phyloP scores from a whole-genome alignment of 2,888 invertebrate species.

The Eristalinus aeneus region DNA sequence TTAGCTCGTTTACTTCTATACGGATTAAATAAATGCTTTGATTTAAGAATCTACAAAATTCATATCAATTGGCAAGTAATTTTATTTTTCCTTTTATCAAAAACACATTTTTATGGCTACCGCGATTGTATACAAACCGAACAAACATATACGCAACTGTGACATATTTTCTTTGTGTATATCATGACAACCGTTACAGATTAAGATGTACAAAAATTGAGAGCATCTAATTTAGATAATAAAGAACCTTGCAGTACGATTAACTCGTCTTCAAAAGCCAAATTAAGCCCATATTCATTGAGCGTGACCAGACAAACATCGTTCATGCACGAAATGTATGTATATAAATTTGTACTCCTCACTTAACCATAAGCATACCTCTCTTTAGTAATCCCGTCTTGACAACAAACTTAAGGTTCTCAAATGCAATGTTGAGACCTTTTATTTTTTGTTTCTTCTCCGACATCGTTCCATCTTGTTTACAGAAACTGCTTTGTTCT shows the following conservation, averaged over 20 bases:
- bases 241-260: constrained; percentile 11
- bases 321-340: neutral
- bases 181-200: constrained; percentile 11
- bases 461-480: constrained; percentile 8
- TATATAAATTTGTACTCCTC: neutral
- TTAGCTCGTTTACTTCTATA: neutral
- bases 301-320: neutral
- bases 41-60: neutral
- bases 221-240: constrained; percentile 10
- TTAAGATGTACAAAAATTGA: constrained; percentile 17
- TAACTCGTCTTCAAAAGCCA: constrained; percentile 6
- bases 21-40: neutral
- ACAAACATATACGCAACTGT: neutral
- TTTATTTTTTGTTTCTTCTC: constrained; percentile 75
- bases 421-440: constrained; percentile 77
- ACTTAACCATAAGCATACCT: constrained; percentile 73
- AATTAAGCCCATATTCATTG: constrained; percentile 19
- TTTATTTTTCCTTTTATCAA: neutral
- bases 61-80: neutral
- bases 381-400: constrained; percentile 77
- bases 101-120: neutral
- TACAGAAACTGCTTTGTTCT: constrained; percentile 45
- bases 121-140: neutral
- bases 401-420: constrained; percentile 76
- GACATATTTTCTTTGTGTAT: neutral